These are phyloP conservation scores for Amblyteles armatorius DNA, from an alignment of 2,888 invertebrate species.

Conservation along the genomic window DNA sequence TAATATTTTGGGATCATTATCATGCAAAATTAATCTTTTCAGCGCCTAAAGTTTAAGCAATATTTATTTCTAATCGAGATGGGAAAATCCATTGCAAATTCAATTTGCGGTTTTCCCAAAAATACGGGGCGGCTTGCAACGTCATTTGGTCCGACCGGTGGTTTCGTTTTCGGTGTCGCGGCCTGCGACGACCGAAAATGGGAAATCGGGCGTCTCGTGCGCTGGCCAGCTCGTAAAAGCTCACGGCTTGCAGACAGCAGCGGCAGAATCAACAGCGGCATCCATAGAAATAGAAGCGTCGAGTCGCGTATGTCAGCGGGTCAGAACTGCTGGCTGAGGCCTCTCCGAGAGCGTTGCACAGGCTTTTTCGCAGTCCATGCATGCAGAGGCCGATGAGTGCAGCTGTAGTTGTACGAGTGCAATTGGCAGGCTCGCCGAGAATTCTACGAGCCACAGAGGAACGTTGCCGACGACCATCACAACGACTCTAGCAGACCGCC, in stretches of 20 bases:
- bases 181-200: conserved; percentile 63
- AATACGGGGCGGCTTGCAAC: conserved; percentile 17
- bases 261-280: conserved; percentile 38
- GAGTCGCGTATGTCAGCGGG: conserved; percentile 66
- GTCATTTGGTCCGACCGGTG: conserved; percentile 35
- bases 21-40: no score
- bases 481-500: conserved; percentile 81
- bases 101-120: conserved; percentile 29
- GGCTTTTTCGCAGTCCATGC: conserved; percentile 39
- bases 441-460: conserved; percentile 54
- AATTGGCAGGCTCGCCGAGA: conserved; percentile 66
- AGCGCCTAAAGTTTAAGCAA: no score
- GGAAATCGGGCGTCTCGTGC: conserved; percentile 60
- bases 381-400: conserved; percentile 35
- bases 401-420: conserved; percentile 38
- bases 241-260: conserved; percentile 38
- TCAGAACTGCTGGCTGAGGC: conserved; percentile 53
- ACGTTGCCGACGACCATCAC: conserved; percentile 56
- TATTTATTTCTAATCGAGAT: no score
- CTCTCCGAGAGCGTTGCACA: conserved; percentile 34
- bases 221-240: conserved; percentile 37
- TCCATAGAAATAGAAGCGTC: conserved; percentile 67
- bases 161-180: conserved; percentile 52
- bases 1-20: no score
- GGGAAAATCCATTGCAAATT: not conserved